Conservation (phyloP, 2,888 invertebrate genomes). For the Bombyx huttoni region DNA sequence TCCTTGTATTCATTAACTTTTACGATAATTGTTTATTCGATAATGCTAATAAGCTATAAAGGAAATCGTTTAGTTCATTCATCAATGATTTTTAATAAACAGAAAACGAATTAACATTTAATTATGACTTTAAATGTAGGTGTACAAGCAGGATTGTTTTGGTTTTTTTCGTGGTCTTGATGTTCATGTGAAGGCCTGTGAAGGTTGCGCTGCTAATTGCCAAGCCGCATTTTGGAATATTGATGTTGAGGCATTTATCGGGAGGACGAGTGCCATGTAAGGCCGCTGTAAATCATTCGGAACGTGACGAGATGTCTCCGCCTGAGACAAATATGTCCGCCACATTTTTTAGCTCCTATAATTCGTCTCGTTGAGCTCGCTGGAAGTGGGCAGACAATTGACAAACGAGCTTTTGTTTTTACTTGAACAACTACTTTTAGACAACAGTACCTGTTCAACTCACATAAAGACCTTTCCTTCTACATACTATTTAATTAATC, state of each 20-base stretch:
- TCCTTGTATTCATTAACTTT: conserved; percentile 39
- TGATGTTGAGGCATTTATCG: conserved; percentile 71
- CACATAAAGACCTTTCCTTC: not conserved
- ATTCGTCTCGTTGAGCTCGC: conserved; percentile 46
- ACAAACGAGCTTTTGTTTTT: conserved; percentile 25
- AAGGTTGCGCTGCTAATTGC: conserved; percentile 69
- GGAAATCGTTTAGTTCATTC: conserved; percentile 8
- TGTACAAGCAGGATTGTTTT: conserved; percentile 45
- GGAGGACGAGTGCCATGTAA: conserved; percentile 64
- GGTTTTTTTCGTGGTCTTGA: conserved; percentile 51
- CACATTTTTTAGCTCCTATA: conserved; percentile 53
- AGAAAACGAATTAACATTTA: conserved; percentile 34
- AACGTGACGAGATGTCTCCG: conserved; percentile 67
- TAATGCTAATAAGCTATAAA: conserved; percentile 13
- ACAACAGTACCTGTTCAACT: not conserved
- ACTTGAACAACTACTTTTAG: conserved; percentile 18
- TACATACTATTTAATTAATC: not conserved
- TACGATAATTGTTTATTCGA: conserved; percentile 34
- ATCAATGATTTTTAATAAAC: conserved; percentile 16
- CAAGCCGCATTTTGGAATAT: conserved; percentile 70
- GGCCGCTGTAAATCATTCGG: conserved; percentile 67
- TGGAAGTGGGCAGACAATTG: conserved; percentile 30
- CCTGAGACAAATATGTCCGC: conserved; percentile 57
- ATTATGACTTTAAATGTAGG: conserved; percentile 53
- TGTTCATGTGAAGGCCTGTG: conserved; percentile 59